phyloP scores from a whole-genome alignment of 2,113 vertebrate genomes.

The Argyrosomus japonicus region DNA sequence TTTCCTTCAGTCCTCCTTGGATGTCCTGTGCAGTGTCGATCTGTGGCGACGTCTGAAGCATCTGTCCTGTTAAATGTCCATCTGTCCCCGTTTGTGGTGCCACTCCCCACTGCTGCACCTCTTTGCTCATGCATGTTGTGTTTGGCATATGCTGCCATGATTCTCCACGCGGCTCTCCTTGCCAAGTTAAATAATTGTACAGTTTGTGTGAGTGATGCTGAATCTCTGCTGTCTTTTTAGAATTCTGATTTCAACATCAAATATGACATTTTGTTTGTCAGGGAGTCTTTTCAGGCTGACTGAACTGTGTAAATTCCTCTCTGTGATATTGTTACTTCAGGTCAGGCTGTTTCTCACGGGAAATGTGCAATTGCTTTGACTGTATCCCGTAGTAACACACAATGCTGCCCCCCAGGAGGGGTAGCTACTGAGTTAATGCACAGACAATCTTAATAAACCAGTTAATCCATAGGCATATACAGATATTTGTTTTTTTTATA shows the following conservation, averaged over 20 bases:
- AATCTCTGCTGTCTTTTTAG: neutral
- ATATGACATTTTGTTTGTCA: neutral
- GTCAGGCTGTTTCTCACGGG: neutral
- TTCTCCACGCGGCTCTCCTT: constrained; percentile 12
- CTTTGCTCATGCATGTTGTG: constrained; percentile 38
- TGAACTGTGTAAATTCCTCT: neutral
- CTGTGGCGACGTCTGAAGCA: constrained; percentile 51
- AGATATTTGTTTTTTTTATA: neutral
- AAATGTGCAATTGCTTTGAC: neutral
- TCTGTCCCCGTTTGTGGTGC: constrained; percentile 58
- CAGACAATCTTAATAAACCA: constrained; percentile 5
- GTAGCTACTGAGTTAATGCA: neutral
- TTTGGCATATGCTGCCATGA: constrained; percentile 41
- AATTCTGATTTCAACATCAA: neutral
- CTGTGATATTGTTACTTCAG: neutral
- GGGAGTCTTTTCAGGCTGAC: neutral
- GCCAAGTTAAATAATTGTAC: constrained; percentile 20
- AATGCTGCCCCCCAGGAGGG: neutral
- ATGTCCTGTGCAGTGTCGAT: constrained; percentile 25
- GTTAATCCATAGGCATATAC: too few relatives aligned
- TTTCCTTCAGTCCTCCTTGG: constrained; percentile 31
- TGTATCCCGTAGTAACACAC: neutral
- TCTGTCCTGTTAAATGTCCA: constrained; percentile 66
- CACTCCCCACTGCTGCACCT: constrained; percentile 36
- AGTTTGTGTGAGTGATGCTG: constrained; percentile 8